Conservation (phyloP, 2,888 invertebrate species). For the Dyspetes luteomarginatus region DNA sequence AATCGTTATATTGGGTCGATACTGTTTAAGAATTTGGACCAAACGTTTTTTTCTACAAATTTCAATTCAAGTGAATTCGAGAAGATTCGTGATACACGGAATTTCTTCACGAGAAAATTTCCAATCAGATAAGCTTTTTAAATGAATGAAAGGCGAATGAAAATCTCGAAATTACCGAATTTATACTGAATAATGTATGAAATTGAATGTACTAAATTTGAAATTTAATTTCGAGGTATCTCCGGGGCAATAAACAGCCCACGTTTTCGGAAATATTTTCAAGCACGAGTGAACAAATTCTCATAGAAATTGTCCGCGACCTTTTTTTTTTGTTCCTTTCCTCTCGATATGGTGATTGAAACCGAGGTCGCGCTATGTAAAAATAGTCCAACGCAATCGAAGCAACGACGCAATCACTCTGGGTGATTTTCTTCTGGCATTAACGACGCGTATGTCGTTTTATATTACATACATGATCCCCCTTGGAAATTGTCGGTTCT, state of each 20-base stretch:
- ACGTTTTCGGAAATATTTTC: not conserved
- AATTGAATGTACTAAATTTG: too few relatives aligned
- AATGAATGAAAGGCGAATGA: too few relatives aligned
- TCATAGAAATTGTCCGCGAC: conserved; percentile 34
- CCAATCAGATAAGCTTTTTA: too few relatives aligned
- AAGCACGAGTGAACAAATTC: conserved; percentile 33
- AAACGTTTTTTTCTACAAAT: too few relatives aligned
- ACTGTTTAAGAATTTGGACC: too few relatives aligned
- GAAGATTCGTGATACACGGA: too few relatives aligned
- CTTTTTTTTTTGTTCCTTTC: conserved; percentile 38
- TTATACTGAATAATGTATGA: too few relatives aligned
- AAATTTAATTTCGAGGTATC: not conserved
- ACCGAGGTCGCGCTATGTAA: conserved; percentile 58
- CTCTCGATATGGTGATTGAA: conserved; percentile 52
- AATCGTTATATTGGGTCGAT: too few relatives aligned
- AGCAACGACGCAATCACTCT: conserved; percentile 40
- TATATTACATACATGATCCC: conserved; percentile 24
- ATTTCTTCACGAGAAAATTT: too few relatives aligned
- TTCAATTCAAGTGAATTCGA: too few relatives aligned
- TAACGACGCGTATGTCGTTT: conserved; percentile 32
- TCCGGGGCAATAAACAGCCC: not conserved
- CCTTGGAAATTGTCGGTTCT: conserved; percentile 4
- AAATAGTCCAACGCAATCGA: conserved; percentile 53
- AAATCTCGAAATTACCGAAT: too few relatives aligned
- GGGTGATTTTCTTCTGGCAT: conserved; percentile 45